Evolutionary conservation across 2,888 invertebrate species (phyloP), one percentile per base, ranked within the genome.

Genomic region (Aelia acuminata): DNA sequence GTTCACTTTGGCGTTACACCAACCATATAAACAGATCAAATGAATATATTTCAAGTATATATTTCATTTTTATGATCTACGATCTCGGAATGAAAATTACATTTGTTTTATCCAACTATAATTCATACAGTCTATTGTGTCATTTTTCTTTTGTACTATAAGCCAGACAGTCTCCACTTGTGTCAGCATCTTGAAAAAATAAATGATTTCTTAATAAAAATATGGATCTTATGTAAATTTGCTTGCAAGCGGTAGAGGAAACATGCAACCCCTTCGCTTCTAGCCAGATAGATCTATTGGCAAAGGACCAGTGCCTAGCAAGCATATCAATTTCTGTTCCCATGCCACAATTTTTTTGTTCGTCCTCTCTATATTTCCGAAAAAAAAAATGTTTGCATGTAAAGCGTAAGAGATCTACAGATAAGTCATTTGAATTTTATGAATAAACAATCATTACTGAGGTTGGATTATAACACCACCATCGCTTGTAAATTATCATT

Each of bases 161-260:
- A 31, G 63, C 63, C 63, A 31, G 63, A 35, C 31, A 70, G 63
- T 35, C 63, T 70, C 63, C 63, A 70, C 63, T 70, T 35, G 35
- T 13, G 63, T 70, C 63, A 35, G 31, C 18, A 35, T 35, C 18
- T 35, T 70, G n/a, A 70, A 70, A 70, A 70, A 35, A 70, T 18
- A 70, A 35, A 31, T 70, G 63, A 70, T 70, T 70, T 70, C 31
- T 70, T 20, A 1, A 35, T 18, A 20, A 35, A 18, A 70, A 70
- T 70, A 70, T 70, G 18, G 35, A 35, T 35, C 18, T 20, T 70
- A 70, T 70, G 63, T 35, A 35, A 57, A 57, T 57, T 5, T 57
- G 26, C 26, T 57, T 13, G 57, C 13, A 70, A 70, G 20, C 5
- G 35, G 31, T 31, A 35, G 63, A 5, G 63, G 18, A 26, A 70